Evolutionary conservation across 2,797 vertebrate species (phyloP).

Genomic region (Acestrorhynchus altus): DNA sequence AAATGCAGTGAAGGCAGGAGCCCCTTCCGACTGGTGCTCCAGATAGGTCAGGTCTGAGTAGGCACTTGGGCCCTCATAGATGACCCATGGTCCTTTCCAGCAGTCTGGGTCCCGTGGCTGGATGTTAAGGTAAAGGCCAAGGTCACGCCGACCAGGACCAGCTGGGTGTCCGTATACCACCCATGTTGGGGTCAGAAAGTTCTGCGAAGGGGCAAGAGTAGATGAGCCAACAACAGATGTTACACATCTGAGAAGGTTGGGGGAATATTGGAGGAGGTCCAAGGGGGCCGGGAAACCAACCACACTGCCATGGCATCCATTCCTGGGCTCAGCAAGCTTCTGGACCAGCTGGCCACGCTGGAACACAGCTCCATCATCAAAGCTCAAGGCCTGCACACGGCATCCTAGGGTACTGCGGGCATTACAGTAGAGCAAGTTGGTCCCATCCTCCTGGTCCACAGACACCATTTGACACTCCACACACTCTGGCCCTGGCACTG

Average conservation of each 20-base stretch:
- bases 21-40: conserved; percentile 72
- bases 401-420: conserved; percentile 89
- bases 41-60: conserved; percentile 92
- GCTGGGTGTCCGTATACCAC: conserved; percentile 91
- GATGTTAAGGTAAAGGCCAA: conserved; percentile 88
- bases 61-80: conserved; percentile 91
- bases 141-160: conserved; percentile 75
- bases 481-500: conserved; percentile 84
- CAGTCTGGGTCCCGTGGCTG: conserved; percentile 87
- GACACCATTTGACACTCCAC: conserved; percentile 94
- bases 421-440: conserved; percentile 88
- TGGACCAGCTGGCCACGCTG: conserved; percentile 87
- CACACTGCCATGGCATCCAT: conserved; percentile 92
- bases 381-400: conserved; percentile 90
- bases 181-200: conserved; percentile 87
- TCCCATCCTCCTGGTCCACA: conserved; percentile 85
- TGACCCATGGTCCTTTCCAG: conserved; percentile 93
- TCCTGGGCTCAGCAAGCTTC: conserved; percentile 83
- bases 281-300: conserved; percentile 86
- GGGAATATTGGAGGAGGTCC: conserved; percentile 35
- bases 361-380: conserved; percentile 84
- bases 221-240: conserved; percentile 30
- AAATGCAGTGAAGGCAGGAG: conserved; percentile 74
- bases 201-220: conserved; percentile 9
- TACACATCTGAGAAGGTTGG: conserved; percentile 54